A percentile compares a stretch with the other conserved stretches of the same genome.
Conservation (phyloP, 2,888 invertebrate species). For the Sepioteuthis lessoniana region DNA sequence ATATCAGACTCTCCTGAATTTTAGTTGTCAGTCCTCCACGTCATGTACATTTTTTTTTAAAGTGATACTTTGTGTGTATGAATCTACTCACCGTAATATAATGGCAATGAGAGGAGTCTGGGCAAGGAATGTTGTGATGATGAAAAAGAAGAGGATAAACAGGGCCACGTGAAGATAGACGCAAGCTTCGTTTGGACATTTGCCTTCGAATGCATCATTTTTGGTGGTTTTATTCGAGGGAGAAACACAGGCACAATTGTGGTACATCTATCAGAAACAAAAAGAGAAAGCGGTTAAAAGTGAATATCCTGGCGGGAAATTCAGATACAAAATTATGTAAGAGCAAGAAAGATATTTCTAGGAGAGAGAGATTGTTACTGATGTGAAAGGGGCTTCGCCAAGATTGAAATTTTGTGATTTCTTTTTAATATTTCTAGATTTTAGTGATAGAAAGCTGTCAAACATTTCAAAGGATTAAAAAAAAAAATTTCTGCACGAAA, state of each 20-base stretch:
- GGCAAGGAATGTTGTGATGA: not conserved
- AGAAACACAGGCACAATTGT: not conserved
- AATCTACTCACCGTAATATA: not conserved
- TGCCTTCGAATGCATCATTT: not conserved
- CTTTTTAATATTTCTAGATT: no score
- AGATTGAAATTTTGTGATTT: no score
- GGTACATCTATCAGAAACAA: not conserved
- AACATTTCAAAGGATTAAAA: no score
- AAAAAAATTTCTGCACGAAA: not conserved
- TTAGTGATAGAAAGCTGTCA: no score
- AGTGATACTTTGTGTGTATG: not conserved
- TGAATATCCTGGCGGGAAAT: not conserved
- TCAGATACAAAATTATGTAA: no score
- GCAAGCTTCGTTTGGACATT: not conserved
- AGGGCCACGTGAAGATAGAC: not conserved
- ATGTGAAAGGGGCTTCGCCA: no score
- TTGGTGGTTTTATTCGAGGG: not conserved
- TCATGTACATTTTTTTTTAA: no score
- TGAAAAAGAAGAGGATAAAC: not conserved
- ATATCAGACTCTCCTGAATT: no score
- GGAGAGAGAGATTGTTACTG: not conserved
- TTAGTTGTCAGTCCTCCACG: no score
- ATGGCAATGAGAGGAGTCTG: slow-evolving; percentile 34
- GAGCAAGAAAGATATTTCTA: not conserved
- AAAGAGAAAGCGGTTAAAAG: not conserved